Evolutionary conservation across 2,113 vertebrate genomes (phyloP), one percentile per base, ranked within the genome.

Genomic region (Desmodus rotundus): DNA sequence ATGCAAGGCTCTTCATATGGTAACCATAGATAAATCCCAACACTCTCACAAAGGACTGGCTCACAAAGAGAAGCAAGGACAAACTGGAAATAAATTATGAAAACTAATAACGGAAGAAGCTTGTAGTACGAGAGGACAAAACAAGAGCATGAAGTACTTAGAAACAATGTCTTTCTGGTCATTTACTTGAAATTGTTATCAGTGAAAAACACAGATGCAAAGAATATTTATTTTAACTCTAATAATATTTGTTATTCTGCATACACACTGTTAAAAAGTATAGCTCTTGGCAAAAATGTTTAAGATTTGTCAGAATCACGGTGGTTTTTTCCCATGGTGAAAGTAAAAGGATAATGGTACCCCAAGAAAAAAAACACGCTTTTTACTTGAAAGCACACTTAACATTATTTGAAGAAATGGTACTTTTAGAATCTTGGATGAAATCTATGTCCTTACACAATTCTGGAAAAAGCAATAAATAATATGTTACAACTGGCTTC

Each of bases 221-320:
- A 89, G 52, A 76, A 87, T 24, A 36, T 4, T 70, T 56, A 86
- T 83, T 88, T 84, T 95, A 83, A 80, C 36, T 91, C 67, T 77
- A 28, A 50, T 47, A 87, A 56, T 96, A 85, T 78, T 94, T 89
- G 17, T 24, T 86, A 78, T 84, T 96, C n/a, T 84, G 38, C 2
- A 47, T 91, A 63, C 38, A 81, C 4, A 11, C 50, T 93, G 43
- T 41, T 93, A 86, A 20, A 94, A 91, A 95, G 86, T 68, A 89
- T 43, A 81, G 38, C 52, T 87, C 50, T 76, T 95, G 63, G 74
- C 33, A 93, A 96, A 96, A 68, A 65, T 89, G 38, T 45, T 95
- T 88, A 82, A 56, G 72, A 93, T 89, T n/a, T 95, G 65, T 94
- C 83, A 89, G 77, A 91, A 93, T 89, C 24, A 38, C n/a, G 63